Evolutionary conservation across 2,888 invertebrate species (phyloP).

Genomic region (Antheraea yamamai): DNA sequence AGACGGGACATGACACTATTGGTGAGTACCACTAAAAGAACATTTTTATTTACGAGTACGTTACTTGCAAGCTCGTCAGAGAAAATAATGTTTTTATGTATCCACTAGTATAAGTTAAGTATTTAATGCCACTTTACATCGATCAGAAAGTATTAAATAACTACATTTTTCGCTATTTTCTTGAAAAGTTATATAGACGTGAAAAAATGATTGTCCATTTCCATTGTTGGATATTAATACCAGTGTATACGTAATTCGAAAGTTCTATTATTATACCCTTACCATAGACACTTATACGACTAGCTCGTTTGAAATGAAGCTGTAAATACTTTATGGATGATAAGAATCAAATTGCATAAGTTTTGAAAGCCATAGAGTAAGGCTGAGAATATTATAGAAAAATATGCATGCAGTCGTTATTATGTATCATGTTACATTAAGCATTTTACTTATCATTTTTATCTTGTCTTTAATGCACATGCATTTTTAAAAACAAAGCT

Average conservation of each 20-base stretch:
- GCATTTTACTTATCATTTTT: neutral
- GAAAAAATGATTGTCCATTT: neutral
- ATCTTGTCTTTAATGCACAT: neutral
- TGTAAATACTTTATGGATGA: neutral
- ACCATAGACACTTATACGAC: neutral
- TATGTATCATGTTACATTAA: neutral
- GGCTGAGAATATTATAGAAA: neutral
- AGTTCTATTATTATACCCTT: neutral
- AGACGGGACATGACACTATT: too few relatives aligned
- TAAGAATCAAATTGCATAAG: neutral
- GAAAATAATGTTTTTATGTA: too few relatives aligned
- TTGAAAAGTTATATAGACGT: neutral
- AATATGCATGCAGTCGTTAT: neutral
- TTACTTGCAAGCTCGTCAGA: too few relatives aligned
- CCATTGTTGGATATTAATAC: neutral
- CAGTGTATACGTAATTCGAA: neutral
- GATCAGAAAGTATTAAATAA: too few relatives aligned
- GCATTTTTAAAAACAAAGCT: conserved; percentile 16
- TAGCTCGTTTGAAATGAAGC: neutral
- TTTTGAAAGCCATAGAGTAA: neutral
- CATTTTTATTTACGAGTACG: too few relatives aligned
- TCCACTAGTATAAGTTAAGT: too few relatives aligned
- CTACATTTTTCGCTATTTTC: neutral
- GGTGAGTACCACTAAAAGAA: too few relatives aligned
- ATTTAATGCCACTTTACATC: too few relatives aligned